Evolutionary conservation across 92 coral and sea anemone genomes (phyloP), one percentile per base, ranked within the genome.

Genomic region (Siderastrea radians): DNA sequence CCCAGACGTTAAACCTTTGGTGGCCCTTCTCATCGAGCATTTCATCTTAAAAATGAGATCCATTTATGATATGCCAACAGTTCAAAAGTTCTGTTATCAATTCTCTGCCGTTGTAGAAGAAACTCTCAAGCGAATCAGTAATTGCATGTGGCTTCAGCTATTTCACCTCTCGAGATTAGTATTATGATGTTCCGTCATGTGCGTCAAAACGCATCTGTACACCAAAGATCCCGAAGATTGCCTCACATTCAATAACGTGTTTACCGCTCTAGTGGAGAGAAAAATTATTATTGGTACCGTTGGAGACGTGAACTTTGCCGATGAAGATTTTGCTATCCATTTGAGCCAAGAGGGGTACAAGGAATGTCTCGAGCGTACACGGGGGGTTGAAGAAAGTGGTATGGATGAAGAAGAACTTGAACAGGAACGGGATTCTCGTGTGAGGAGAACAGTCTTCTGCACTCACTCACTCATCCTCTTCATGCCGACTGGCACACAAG

Each of bases 171-270:
- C 69, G 11, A 78, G 16, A 58, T 68, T 78, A 68, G 68, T 78
- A 62, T 16, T 62, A 38, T 43, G 63, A 50, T 45, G 47, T 49
- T 78, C 67, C 82, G n/a, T n/a, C n/a, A n/a, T n/a, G n/a, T n/a
- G n/a, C n/a, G 53, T 70, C 5, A 70, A 70, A 70, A 70, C 75
- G 16, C 75, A 70, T n/a, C n/a, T 46, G 55, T 70, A 70, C 52
- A 8, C 55, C 19, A 72, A 73, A 66, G 68, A 68, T 81, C 78
- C 87, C 51, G 87, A 82, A 82, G 80, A 71, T 15, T 73, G 79
- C 59, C 87, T 83, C 46, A 62, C 82, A 76, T 76, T 76, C 89
- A 85, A 64, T 85, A 62, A 84, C 58, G 75, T 75, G 88, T 84
- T 85, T 75, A 44, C 76, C 50, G 82, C 75, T 58, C 88, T 74